These are phyloP conservation scores for Drosophila barbarae DNA, from an alignment of 2,888 invertebrate species.

Conservation along the genomic window DNA sequence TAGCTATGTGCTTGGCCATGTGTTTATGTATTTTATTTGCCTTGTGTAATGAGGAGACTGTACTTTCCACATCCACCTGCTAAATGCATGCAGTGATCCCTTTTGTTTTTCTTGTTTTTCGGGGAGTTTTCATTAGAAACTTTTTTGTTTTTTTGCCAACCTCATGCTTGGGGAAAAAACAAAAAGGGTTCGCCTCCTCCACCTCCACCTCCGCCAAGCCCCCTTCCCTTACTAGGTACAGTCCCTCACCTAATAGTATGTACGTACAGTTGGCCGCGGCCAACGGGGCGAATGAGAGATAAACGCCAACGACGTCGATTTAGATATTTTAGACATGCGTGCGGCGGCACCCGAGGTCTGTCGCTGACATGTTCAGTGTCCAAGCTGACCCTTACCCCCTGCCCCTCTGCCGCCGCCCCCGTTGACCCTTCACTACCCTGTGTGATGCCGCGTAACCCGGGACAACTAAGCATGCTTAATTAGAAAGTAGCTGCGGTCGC, in stretches of 20 bases:
- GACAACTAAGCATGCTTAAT: conserved; percentile 75
- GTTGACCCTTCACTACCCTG: conserved; percentile 1
- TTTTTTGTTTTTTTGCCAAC: conserved; percentile 60
- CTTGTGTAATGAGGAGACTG: conserved; percentile 52
- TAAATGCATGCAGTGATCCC: conserved; percentile 16
- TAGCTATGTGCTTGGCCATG: background rate
- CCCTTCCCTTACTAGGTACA: conserved; percentile 4
- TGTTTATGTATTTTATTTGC: conserved; percentile 33
- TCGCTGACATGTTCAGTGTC: conserved; percentile 53
- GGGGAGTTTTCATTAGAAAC: conserved; percentile 67
- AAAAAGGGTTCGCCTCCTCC: conserved; percentile 59
- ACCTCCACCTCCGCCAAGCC: no score
- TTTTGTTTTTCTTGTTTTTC: conserved; percentile 49
- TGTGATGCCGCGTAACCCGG: conserved; percentile 14
- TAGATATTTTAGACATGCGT: conserved; percentile 75
- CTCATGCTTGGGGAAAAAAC: conserved; percentile 59
- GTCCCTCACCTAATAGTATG: conserved; percentile 4
- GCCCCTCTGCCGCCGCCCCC: no score
- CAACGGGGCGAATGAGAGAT: conserved; percentile 43
- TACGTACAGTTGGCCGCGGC: conserved; percentile 1
- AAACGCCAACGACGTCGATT: conserved; percentile 60
- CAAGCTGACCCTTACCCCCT: background rate
- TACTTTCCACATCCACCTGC: background rate
- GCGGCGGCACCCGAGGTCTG: conserved; percentile 41
- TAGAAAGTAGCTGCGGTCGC: conserved; percentile 74